phyloP scores from a whole-genome alignment of 2,888 invertebrate species.

The Drosophila aldrichi region DNA sequence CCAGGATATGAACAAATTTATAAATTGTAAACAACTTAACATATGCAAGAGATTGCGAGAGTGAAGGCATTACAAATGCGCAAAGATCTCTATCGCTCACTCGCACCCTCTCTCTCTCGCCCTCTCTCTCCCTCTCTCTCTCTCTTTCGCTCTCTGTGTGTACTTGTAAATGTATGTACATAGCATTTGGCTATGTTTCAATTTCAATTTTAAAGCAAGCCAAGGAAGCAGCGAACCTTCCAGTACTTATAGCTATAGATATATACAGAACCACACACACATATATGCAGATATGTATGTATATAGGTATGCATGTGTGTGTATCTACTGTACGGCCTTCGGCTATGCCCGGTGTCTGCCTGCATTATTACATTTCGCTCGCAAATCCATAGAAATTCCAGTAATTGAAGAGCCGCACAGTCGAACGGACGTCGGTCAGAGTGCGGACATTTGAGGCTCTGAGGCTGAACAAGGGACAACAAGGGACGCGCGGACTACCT shows the following conservation, averaged over 20 bases:
- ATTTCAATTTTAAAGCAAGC: slow-evolving; percentile 52
- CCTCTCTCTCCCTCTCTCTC: not conserved
- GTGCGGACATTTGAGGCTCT: not conserved
- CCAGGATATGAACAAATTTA: not conserved
- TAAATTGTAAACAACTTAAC: not conserved
- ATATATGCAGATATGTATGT: not conserved
- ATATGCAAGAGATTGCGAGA: slow-evolving; percentile 13
- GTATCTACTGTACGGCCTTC: slow-evolving; percentile 22
- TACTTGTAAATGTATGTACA: slow-evolving; percentile 33
- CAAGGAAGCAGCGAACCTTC: slow-evolving; percentile 29
- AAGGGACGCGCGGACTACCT: not conserved
- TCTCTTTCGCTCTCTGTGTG: not conserved
- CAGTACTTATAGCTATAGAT: not conserved
- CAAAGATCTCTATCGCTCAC: not conserved
- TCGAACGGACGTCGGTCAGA: slow-evolving; percentile 65
- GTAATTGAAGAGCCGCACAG: slow-evolving; percentile 64
- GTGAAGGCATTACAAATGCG: slow-evolving; percentile 20
- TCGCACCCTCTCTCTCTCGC: not conserved
- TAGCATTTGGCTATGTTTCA: slow-evolving; percentile 32
- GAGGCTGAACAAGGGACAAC: not conserved
- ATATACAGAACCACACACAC: not conserved
- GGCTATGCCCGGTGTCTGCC: slow-evolving; percentile 19
- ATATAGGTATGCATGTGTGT: not conserved
- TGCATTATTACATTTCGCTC: slow-evolving; percentile 27
- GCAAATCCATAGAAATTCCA: slow-evolving; percentile 66